Conservation (phyloP, 2,113 vertebrate genomes). For the Gila orcuttii region DNA sequence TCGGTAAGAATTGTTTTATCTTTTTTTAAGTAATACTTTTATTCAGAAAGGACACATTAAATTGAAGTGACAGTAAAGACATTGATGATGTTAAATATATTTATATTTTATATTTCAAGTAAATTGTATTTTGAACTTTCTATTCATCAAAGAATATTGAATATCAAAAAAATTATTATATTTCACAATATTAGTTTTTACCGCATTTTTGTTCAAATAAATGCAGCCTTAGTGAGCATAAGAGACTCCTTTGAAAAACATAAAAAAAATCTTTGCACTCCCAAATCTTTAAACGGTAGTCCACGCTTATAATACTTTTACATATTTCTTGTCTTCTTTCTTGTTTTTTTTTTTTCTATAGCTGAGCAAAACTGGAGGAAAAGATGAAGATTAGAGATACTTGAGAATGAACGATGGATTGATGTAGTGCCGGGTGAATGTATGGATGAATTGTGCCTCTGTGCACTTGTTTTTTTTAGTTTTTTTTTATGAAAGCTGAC, state of each 20-base stretch:
- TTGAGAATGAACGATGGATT: neutral
- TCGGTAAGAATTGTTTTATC: too few relatives aligned
- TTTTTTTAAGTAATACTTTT: neutral
- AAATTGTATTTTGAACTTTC: too few relatives aligned
- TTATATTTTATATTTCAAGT: too few relatives aligned
- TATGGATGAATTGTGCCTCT: conserved; percentile 7
- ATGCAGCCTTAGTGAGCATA: neutral
- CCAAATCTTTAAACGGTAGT: neutral
- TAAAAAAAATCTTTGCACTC: neutral
- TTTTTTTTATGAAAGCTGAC: conserved; percentile 16
- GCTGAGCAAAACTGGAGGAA: conserved; percentile 95
- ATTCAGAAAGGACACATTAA: neutral
- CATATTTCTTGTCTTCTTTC: neutral
- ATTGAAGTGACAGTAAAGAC: neutral
- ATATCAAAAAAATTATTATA: neutral
- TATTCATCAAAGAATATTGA: too few relatives aligned
- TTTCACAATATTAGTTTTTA: neutral
- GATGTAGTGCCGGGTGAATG: neutral
- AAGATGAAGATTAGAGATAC: conserved; percentile 83
- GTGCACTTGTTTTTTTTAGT: conserved; percentile 40
- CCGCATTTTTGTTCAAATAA: neutral
- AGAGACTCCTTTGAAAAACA: neutral
- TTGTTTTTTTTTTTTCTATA: conserved; percentile 58
- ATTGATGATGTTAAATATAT: too few relatives aligned
- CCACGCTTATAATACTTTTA: neutral